Evolutionary conservation across 2,113 vertebrate genomes (phyloP).

Genomic region (Pterocles gutturalis): DNA sequence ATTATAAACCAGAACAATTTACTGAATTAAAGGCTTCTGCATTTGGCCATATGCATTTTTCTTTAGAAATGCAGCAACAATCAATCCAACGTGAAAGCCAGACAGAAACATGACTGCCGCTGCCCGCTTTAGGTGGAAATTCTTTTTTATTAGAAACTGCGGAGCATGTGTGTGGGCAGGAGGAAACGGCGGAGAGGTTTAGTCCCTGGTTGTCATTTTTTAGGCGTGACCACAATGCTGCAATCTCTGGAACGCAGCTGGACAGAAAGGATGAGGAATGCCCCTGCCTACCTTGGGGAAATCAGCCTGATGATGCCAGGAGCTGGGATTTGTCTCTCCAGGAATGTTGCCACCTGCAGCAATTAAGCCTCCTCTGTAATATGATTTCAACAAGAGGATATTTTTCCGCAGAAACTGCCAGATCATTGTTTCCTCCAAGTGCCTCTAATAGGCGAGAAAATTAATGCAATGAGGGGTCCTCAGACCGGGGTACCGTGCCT

Average conservation of each 20-base stretch:
- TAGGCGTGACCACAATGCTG: neutral
- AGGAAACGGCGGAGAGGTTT: neutral
- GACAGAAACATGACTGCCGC: neutral
- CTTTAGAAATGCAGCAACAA: neutral
- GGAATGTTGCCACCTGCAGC: constrained; percentile 48
- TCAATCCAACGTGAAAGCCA: neutral
- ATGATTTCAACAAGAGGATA: neutral
- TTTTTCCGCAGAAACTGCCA: neutral
- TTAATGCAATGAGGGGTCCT: neutral
- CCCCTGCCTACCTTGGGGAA: neutral
- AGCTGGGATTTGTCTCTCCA: constrained; percentile 15
- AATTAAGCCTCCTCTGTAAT: constrained; percentile 2
- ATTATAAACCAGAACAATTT: neutral
- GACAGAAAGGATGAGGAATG: neutral
- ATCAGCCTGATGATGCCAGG: neutral
- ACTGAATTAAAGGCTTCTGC: neutral
- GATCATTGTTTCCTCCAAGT: neutral
- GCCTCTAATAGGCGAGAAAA: neutral
- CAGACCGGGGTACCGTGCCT: neutral
- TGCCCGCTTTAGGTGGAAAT: neutral
- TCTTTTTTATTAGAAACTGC: neutral
- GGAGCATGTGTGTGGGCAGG: neutral
- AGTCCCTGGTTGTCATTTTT: neutral
- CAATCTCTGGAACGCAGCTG: neutral
- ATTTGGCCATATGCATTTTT: neutral